Evolutionary conservation across 2,113 vertebrate species (phyloP), one percentile per base, ranked within the genome.

Genomic region (Chitala chitala): DNA sequence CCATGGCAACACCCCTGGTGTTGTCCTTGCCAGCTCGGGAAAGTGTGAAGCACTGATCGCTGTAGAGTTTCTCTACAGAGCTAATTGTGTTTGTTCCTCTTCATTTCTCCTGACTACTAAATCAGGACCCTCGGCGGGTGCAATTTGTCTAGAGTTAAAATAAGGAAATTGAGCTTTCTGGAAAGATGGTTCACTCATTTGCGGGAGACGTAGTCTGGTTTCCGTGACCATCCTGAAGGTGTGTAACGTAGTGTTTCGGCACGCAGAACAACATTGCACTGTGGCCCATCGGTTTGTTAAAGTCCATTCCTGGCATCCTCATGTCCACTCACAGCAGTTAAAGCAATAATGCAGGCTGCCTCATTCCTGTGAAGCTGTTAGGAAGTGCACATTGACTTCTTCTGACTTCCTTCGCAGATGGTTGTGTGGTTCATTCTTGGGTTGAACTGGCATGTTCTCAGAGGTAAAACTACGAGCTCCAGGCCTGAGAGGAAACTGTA

Each of bases 81-180:
- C 80, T 89, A 89, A 89, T 91, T 89, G 82, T 89, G 85, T 88
- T 87, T 89, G 86, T 89, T 88, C 81, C 81, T 89, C 87, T 89
- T 88, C 87, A 90, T 90, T 89, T 87, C 83, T 83, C 86, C 83
- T 59, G 78, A 87, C 85, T 86, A 83, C 85, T 87, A 88, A 89
- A 89, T 89, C 85, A 82, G 86, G 80, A 82, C 86, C 83, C 88
- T 84, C 82, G 81, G 75, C 70, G 84, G 83, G 80, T 80, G 83
- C 86, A 84, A 87, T 88, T 88, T 84, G 81, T 83, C 78, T 81
- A 74, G 59, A 73, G 79, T 76, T 84, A 80, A 86, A 86, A 86
- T 86, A 82, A 75, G 69, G 66, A 81, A 71, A 17, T 13, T 9
- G 15, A 26, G 6, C 3, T 13, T 7, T 29, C 4, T 31, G 46